Evolutionary conservation across 2,888 invertebrate genomes (phyloP).

Genomic region (Morpho helenor): DNA sequence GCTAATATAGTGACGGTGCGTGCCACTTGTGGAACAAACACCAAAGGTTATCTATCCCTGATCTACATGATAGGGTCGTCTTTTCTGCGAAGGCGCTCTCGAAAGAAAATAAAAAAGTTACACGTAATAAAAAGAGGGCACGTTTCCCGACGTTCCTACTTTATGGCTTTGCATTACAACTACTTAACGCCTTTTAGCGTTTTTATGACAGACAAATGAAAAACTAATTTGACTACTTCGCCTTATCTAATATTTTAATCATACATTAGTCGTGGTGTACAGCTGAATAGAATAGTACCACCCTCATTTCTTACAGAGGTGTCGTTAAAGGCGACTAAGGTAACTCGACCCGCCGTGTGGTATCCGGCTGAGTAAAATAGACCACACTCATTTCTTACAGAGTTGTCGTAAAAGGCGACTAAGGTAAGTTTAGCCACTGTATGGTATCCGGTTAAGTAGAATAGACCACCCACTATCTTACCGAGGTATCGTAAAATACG

Average conservation of each 20-base stretch:
- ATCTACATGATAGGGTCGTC: constrained; percentile 1
- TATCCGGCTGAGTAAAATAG: too few relatives aligned
- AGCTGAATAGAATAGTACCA: too few relatives aligned
- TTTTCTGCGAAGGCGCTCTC: background rate
- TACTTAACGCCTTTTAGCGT: constrained; percentile 5
- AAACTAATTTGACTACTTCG: background rate
- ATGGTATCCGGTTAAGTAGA: too few relatives aligned
- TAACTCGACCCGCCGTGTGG: too few relatives aligned
- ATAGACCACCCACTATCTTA: too few relatives aligned
- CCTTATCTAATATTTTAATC: constrained; percentile 4
- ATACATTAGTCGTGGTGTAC: too few relatives aligned
- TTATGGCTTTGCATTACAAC: constrained; percentile 8
- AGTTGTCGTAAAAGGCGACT: too few relatives aligned
- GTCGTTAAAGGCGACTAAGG: too few relatives aligned
- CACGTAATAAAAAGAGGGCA: constrained; percentile 8
- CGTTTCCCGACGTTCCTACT: constrained; percentile 4
- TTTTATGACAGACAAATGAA: constrained; percentile 7
- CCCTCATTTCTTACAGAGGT: too few relatives aligned
- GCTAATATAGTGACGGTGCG: background rate
- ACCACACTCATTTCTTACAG: too few relatives aligned
- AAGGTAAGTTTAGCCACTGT: too few relatives aligned
- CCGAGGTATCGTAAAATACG: too few relatives aligned
- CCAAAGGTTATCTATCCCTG: constrained; percentile 3
- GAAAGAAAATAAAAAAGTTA: constrained; percentile 12
- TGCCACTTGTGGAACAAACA: background rate